Evolutionary conservation across 2,113 vertebrate genomes (phyloP).

Genomic region (Stictonetta naevosa): DNA sequence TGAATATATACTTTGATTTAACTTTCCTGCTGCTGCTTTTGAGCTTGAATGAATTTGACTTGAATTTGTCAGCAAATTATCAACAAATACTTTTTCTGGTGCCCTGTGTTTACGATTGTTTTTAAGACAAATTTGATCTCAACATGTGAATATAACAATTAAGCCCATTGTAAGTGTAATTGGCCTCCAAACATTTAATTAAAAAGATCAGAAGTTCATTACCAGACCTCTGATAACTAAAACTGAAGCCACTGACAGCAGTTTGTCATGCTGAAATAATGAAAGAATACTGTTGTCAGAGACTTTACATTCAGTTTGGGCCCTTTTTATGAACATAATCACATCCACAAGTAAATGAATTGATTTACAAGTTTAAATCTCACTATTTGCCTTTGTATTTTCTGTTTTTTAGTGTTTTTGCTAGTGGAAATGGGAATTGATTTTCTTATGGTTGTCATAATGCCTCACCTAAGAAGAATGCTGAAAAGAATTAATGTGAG

Average conservation of each 20-base stretch:
- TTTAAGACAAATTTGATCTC: background rate
- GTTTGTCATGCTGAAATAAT: background rate
- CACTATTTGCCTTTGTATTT: background rate
- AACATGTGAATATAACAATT: background rate
- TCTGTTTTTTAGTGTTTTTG: background rate
- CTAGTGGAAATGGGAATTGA: background rate
- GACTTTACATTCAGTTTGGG: rapidly evolving
- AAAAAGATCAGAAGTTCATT: background rate
- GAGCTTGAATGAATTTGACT: background rate
- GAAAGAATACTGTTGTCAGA: background rate
- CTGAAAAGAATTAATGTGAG: background rate
- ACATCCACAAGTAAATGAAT: background rate
- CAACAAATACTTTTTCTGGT: background rate
- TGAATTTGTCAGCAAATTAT: background rate
- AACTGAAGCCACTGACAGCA: background rate
- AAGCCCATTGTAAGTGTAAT: background rate
- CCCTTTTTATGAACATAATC: background rate
- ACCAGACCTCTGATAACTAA: background rate
- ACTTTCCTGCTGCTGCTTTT: background rate
- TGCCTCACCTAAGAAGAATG: background rate
- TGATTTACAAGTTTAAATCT: background rate
- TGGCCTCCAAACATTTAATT: background rate
- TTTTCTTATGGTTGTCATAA: background rate
- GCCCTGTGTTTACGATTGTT: background rate
- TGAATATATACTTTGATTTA: background rate